Evolutionary conservation across 2,113 vertebrate genomes (phyloP).

Genomic region (Ciconia maguari): DNA sequence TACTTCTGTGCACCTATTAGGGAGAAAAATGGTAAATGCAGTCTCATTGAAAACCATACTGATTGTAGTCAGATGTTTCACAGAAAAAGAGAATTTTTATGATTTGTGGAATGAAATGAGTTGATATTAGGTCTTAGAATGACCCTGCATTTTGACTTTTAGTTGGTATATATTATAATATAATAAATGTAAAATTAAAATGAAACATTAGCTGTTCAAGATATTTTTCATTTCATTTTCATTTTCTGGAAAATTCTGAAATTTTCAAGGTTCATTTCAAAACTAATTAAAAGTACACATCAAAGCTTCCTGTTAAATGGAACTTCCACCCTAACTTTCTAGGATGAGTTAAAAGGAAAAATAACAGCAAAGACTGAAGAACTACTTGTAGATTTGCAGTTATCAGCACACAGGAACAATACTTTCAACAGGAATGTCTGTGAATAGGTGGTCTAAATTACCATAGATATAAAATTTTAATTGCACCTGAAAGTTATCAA

Average conservation of each 20-base stretch:
- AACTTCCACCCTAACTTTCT: background rate
- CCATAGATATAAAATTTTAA: background rate
- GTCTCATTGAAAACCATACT: background rate
- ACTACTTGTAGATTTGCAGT: background rate
- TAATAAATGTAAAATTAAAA: background rate
- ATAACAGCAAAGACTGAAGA: background rate
- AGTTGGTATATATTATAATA: background rate
- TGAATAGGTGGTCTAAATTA: background rate
- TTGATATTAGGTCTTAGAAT: background rate
- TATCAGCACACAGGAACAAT: background rate
- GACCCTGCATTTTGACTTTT: background rate
- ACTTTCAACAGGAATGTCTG: background rate
- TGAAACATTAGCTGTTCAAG: background rate
- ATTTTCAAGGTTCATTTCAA: background rate
- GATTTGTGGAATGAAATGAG: fast-evolving
- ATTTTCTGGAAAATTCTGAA: background rate
- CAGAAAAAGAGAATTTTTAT: background rate
- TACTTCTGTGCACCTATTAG: background rate
- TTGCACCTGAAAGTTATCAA: background rate
- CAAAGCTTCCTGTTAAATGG: background rate
- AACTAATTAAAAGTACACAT: background rate
- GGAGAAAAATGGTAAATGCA: background rate
- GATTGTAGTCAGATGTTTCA: background rate
- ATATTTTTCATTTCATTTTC: background rate
- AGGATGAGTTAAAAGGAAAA: background rate